These are phyloP conservation scores for Spisula solida DNA, from an alignment of 2,888 invertebrate species.

Conservation along the genomic window DNA sequence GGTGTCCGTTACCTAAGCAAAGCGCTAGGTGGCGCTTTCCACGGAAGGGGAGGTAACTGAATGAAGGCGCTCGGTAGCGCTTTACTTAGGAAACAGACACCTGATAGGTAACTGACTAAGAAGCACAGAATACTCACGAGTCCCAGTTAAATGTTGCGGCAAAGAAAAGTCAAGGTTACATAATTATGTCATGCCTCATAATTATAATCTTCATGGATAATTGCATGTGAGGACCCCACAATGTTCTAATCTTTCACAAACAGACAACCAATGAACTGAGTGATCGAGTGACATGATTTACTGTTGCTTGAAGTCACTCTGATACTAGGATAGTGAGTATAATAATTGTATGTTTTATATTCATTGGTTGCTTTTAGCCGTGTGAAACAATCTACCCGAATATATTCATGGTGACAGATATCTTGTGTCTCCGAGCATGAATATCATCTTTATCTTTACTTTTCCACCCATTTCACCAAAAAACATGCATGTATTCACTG, in stretches of 20 bases:
- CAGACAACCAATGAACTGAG: too few relatives aligned
- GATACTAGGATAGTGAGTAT: neutral
- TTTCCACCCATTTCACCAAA: slow-evolving; percentile 20
- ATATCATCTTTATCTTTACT: neutral
- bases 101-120: too few relatives aligned
- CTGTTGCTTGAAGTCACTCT: neutral
- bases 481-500: slow-evolving; percentile 15
- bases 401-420: neutral
- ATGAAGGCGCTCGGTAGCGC: too few relatives aligned
- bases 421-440: neutral
- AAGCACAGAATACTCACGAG: too few relatives aligned
- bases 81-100: too few relatives aligned
- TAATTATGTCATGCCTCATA: too few relatives aligned
- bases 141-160: too few relatives aligned
- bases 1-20: too few relatives aligned
- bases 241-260: neutral
- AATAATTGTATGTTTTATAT: neutral
- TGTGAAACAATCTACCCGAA: slow-evolving; percentile 16
- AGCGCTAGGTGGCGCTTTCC: too few relatives aligned
- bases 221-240: neutral
- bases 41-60: too few relatives aligned
- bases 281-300: neutral
- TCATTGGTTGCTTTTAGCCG: neutral
- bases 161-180: too few relatives aligned
- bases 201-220: neutral